Percentiles rank a stretch among this genome's conserved stretches.
Conservation (phyloP, 2,797 vertebrate genomes). For the Propithecus deckenii region DNA sequence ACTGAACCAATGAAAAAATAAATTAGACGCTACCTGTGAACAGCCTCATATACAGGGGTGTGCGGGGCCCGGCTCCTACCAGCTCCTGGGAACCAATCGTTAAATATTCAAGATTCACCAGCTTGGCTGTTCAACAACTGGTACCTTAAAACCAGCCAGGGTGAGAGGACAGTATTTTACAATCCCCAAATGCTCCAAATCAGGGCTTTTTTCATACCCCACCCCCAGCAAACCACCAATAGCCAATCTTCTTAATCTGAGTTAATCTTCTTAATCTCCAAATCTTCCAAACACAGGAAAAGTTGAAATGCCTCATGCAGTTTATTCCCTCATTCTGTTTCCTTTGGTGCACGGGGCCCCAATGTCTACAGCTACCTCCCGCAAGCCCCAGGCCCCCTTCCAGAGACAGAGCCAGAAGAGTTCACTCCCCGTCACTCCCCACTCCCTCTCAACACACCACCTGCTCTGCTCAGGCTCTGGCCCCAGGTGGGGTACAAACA, state of each 20-base stretch:
- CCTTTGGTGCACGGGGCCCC: not conserved
- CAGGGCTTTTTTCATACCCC: not conserved
- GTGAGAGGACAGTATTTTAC: not conserved
- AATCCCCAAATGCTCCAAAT: not conserved
- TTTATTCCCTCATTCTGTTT: not conserved
- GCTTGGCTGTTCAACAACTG: not conserved
- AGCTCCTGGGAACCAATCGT: not conserved
- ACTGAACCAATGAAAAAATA: not conserved
- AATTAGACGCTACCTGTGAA: not conserved
- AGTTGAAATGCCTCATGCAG: not conserved
- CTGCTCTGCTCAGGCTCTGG: not conserved
- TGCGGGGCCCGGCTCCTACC: not conserved
- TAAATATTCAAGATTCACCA: not conserved
- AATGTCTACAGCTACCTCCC: not conserved
- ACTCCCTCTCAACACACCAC: not conserved
- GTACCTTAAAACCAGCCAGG: not conserved
- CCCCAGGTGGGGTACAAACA: conserved; percentile 16
- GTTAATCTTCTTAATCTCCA: not conserved
- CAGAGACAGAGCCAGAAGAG: not conserved
- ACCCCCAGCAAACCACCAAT: not conserved
- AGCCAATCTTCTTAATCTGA: not conserved
- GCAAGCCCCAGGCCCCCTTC: not conserved
- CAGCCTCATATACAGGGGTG: too few species aligned
- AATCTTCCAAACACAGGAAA: not conserved
- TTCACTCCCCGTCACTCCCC: not conserved